phyloP scores from a whole-genome alignment of 92 coral and sea anemone species.

The Porites evermanni region DNA sequence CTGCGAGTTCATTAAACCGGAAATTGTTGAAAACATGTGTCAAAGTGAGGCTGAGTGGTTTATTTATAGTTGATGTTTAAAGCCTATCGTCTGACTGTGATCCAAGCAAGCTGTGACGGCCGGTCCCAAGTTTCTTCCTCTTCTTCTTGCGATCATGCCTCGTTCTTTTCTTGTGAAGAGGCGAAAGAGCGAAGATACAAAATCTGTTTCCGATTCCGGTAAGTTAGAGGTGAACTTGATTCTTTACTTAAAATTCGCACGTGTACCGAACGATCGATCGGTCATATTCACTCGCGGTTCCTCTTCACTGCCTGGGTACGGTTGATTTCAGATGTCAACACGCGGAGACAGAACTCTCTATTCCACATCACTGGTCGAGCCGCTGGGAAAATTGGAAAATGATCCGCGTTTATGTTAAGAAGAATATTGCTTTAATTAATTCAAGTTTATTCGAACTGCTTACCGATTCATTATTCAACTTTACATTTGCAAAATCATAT shows the following conservation, averaged over 20 bases:
- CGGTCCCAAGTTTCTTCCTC: neutral
- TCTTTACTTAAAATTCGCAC: slow-evolving; percentile 43
- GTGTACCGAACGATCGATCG: slow-evolving; percentile 42
- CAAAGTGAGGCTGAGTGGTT: slow-evolving; percentile 52
- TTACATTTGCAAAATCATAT: slow-evolving; percentile 20
- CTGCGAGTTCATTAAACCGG: neutral
- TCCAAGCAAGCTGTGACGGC: slow-evolving; percentile 39
- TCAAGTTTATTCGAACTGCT: slow-evolving; percentile 51
- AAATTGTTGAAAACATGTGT: slow-evolving; percentile 36
- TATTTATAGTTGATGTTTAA: slow-evolving; percentile 40
- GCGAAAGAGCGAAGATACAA: slow-evolving; percentile 54
- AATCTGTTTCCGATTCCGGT: slow-evolving; percentile 49
- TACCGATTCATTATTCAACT: slow-evolving; percentile 38
- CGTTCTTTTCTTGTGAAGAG: slow-evolving; percentile 86
- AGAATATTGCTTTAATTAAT: slow-evolving; percentile 54
- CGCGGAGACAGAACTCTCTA: neutral
- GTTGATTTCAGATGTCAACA: slow-evolving; percentile 40
- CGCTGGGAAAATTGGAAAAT: slow-evolving; percentile 9
- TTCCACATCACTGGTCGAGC: neutral
- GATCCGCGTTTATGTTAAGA: slow-evolving; percentile 13
- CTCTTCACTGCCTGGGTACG: slow-evolving; percentile 8
- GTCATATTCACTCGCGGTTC: slow-evolving; percentile 18
- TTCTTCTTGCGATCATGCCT: slow-evolving; percentile 61
- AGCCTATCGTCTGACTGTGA: slow-evolving; percentile 37
- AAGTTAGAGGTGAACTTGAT: slow-evolving; percentile 22